These are phyloP conservation scores for Ctenoplectra terminalis DNA, from an alignment of 1,140 invertebrate species.

Conservation along the genomic window DNA sequence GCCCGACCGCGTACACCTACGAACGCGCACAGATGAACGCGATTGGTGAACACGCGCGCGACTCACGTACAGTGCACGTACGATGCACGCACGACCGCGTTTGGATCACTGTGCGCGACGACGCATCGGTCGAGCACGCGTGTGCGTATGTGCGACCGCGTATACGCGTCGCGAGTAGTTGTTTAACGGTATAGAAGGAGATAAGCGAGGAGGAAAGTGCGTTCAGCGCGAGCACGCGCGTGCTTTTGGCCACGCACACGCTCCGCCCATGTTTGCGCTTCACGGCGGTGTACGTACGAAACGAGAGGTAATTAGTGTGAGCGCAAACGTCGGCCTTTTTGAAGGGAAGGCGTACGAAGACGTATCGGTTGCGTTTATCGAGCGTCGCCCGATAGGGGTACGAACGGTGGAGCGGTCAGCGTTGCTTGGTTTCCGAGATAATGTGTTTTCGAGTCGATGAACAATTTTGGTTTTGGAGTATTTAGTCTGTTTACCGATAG, in stretches of 20 bases:
- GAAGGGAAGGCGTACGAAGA: neutral
- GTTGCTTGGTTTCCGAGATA: no score
- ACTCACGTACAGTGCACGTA: neutral
- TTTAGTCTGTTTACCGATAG: no score
- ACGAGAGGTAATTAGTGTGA: conserved; percentile 31
- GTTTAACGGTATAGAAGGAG: neutral
- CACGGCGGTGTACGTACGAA: neutral
- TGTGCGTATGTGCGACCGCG: no score
- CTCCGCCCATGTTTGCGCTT: conserved; percentile 4
- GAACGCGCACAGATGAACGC: neutral
- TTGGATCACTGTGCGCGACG: conserved; percentile 3
- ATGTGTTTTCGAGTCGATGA: no score
- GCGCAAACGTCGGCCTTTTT: conserved; percentile 10
- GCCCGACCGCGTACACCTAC: conserved; percentile 27
- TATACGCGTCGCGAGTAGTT: neutral
- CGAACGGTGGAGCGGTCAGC: no score
- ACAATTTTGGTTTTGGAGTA: no score
- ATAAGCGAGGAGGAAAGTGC: neutral
- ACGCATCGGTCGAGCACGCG: no score
- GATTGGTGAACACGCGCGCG: no score
- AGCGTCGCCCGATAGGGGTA: neutral
- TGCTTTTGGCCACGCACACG: conserved; percentile 15
- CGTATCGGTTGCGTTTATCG: neutral
- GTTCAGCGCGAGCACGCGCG: conserved; percentile 8
- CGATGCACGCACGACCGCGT: conserved; percentile 34